Base-by-base conservation (phyloP, 1,140 invertebrate genomes). In the Tenebrio molitor region DNA sequence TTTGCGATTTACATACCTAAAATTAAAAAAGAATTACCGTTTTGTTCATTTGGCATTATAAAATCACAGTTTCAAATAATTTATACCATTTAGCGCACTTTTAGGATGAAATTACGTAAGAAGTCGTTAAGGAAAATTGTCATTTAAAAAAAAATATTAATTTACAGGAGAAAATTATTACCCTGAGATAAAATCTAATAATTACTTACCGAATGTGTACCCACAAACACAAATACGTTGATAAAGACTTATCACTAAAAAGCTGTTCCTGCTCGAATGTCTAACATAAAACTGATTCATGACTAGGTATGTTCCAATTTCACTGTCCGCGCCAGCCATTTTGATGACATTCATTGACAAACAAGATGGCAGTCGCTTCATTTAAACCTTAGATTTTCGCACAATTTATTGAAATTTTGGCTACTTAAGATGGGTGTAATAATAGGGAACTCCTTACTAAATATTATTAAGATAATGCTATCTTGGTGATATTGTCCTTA, bases 391-490 rank as follows among this genome's bases (percentile, higher is more conserved):
- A 8, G 46, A 8, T 7, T 7, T 21, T 16, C 7, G 15, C 15
- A 53, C 36, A 39, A 29, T 4, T 29, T 8, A 8, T 29, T 29
- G 25, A 29, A 29, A 29, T 39, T 39, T 39, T 12, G 36, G 36
- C 12, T 39, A 39, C 12, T 39, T 5, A 39, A n/a, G 2, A 39
- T 12, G 2, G 36, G 10, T 12, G 2, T 53, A 53, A 53, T 16
- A 53, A 53, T 16, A 53, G 72, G 76, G 68, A 70, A 78, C 76
- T 79, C 78, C 76, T 78, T 77, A 74, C 69, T 78, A 78, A 79
- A 78, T 78, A 78, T 79, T 78, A 74, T 78, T 72, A 75, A 72
- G 74, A 77, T 77, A 76, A 79, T 79, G 62, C 69, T 71, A 64
- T 71, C 53, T 71, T 64, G 36, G 33, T 34, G 42, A 70, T 71